Evolutionary conservation across 2,113 vertebrate genomes (phyloP).

Genomic region (Myotis davidii): DNA sequence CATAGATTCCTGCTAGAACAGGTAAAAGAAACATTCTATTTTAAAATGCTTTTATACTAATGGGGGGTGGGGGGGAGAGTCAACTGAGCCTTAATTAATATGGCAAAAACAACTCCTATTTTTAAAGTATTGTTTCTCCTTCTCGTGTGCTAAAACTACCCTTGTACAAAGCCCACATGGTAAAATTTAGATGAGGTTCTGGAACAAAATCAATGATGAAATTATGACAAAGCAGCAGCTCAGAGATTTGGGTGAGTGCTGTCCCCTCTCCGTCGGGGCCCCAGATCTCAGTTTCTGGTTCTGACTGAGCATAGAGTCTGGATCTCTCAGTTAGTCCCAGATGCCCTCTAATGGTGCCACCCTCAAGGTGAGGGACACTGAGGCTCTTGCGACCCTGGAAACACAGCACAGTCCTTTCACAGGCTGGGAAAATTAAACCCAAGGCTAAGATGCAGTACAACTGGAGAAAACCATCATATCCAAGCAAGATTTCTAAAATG

Average conservation of each 20-base stretch:
- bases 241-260: background rate
- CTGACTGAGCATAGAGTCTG: background rate
- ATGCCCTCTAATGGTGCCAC: accelerated
- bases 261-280: accelerated
- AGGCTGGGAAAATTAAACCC: background rate
- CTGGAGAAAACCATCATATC: background rate
- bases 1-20: constrained; percentile 11
- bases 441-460: background rate
- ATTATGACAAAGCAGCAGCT: background rate
- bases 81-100: background rate
- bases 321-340: background rate
- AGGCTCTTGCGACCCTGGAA: background rate
- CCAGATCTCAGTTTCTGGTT: background rate
- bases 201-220: background rate
- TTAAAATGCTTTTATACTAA: constrained; percentile 22
- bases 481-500: background rate
- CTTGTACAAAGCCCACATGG: background rate
- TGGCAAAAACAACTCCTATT: background rate
- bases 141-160: background rate
- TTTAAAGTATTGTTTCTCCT: background rate
- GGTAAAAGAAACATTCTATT: constrained; percentile 41
- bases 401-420: background rate
- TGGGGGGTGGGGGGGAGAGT: background rate
- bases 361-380: background rate
- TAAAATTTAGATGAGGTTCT: background rate